Evolutionary conservation across 2,113 vertebrate genomes (phyloP), one percentile per base, ranked within the genome.

Genomic region (Carassius auratus): DNA sequence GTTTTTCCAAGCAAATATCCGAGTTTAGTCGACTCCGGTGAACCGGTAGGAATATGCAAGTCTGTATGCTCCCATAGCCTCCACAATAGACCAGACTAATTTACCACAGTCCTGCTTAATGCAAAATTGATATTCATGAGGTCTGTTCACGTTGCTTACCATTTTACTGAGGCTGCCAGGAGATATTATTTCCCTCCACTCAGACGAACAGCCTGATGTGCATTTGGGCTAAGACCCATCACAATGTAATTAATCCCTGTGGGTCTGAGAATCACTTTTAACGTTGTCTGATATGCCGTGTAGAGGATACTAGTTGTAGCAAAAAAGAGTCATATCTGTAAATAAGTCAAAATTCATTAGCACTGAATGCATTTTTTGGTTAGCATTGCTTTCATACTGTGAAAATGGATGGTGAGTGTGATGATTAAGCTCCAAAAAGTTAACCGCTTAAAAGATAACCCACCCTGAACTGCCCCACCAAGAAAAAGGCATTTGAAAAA

Each of bases 61-160:
- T 88, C 57, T 66, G 86, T 89, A 87, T 76, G 85, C 91, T 92
- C 87, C 88, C 90, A 90, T 92, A 92, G 90, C 87, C 88, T 87
- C 87, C 87, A 91, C 90, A 92, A 92, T 90, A 79, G 86, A 87
- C 73, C 86, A n/a, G 78, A 85, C 84, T 88, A 91, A 83, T 90
- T 90, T 91, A 92, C 86, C 90, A 91, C 89, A 88, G 89, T 90
- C 89, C 88, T 87, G 90, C 90, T 91, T 91, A 89, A 91, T 85
- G 59, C 92, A 92, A 92, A 92, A 94, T 93, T 94, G 90, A 93
- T 92, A 93, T 94, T 93, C 92, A 92, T 86, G 85, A 92, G 88
- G 90, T 90, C 87, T 88, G 86, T 91, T 93, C 87, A 68, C 81
- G 73, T 87, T 89, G 88, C 89, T 87, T 89, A 90, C 86, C 79